Conservation (phyloP, 2,888 invertebrate species). For the Phyllotreta striolata region DNA sequence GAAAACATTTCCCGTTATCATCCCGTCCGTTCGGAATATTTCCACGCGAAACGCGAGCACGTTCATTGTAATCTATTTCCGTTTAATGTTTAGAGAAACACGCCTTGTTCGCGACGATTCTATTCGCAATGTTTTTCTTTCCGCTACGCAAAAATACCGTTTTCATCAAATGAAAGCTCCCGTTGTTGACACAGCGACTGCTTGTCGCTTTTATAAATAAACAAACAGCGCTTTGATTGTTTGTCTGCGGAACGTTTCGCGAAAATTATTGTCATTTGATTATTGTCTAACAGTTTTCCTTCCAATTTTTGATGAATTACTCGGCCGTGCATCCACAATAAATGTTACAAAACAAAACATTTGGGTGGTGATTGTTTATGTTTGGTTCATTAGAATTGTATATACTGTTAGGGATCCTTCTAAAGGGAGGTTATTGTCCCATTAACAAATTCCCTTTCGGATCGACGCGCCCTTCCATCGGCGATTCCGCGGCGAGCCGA, state of each 20-base stretch:
- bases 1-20: not conserved
- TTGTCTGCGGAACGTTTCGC: conserved; percentile 8
- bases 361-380: too few species aligned
- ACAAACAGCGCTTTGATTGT: conserved; percentile 20
- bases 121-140: conserved; percentile 14
- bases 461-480: too few species aligned
- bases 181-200: conserved; percentile 26
- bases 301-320: not conserved
- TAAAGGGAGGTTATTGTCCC: too few species aligned
- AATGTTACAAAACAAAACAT: too few species aligned
- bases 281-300: not conserved
- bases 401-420: too few species aligned
- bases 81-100: conserved; percentile 21
- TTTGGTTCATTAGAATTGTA: too few species aligned
- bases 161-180: conserved; percentile 25
- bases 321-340: too few species aligned
- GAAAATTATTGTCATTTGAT: conserved; percentile 5
- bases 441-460: too few species aligned
- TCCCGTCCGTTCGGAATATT: not conserved
- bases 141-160: conserved; percentile 21
- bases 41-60: conserved; percentile 3
- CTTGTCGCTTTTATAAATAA: conserved; percentile 25
- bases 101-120: conserved; percentile 7
- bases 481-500: too few species aligned
- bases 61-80: conserved; percentile 19